Evolutionary conservation across 2,888 invertebrate genomes (phyloP), one percentile per base, ranked within the genome.

Genomic region (Euzetes globulus): DNA sequence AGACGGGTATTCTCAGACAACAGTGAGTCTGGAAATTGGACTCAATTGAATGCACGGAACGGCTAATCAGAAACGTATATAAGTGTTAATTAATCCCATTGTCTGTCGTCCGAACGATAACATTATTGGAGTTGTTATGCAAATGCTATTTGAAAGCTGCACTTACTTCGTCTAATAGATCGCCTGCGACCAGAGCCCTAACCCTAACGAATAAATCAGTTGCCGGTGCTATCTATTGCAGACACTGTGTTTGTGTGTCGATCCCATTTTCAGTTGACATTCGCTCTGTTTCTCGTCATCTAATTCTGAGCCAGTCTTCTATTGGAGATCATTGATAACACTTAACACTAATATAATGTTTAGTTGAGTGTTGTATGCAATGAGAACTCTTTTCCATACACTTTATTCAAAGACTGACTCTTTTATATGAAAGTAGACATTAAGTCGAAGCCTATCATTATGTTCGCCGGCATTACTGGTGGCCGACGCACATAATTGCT

Each of bases 11-110:
- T 47, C 15, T 11, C 47, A 47, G 47, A 47, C 47, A 47, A 33
- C 5, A 33, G 33, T 33, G 33, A 33, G 33, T 6, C 33, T 33
- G 33, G 33, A 33, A 33, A 33, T 33, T 33, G 33, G n/a, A 17
- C 4, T n/a, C 6, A 52, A 52, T 52, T 52, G 52, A 52, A 52
- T 52, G 52, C n/a, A 47, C 13, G 13, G 47, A 55, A 9, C 2
- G 60, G 6, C 27, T 60, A 60, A 60, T 60, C 60, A 9, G 60
- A n/a, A 27, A 29, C 60, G 60, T 33, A 60, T 60, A 60, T 60
- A 60, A 33, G 52, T n/a, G 60, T 25, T 60, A 60, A 60, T 60
- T 60, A 60, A 60, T 60, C 29, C 60, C n/a, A 60, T 60, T 60
- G 60, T 60, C 60, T 60, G 27, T 60, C 15, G 33, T 29, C 11